Base-by-base conservation (phyloP, 2,113 vertebrate species). In the Prunella himalayana region DNA sequence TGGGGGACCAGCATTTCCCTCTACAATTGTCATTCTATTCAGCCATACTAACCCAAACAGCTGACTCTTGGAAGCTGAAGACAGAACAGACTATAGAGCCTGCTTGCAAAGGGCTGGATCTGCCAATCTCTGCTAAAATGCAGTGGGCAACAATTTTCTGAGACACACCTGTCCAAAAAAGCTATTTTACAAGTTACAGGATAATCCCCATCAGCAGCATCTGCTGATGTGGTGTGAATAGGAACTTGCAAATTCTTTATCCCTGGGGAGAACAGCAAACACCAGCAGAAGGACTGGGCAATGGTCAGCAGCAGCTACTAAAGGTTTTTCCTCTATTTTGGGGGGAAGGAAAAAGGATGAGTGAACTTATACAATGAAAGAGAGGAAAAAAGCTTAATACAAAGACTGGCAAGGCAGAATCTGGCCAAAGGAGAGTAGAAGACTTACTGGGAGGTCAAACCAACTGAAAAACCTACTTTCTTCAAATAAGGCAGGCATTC, bases 401-500 rank as follows among this genome's bases (percentile, higher is more conserved):
- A 85, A 76, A 93, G 87, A 63, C 50, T 70, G 71, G 24, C 71
- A 93, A 68, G 30, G 66, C 66, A 93, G 50, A 91, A 88, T 66
- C 9, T 59, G 68, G 85, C 83, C 82, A 83, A 63, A 88, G 39
- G 51, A 90, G 60, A 92, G 49, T 2, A 80, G 24, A 16, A 92
- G 82, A 53, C 42, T 60, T 75, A 59, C 42, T 66, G 31, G 24
- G 45, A 96, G 79, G 75, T 88, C 82, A 97, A 87, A 22, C 63
- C 87, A 80, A 66, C 82, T 73, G 75, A 90, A 93, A 86, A 92
- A 33, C n/a, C 51, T 63, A 33, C 0, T 2, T 83, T 93, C 69
- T 88, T 76, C 85, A 83, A 90, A 94, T 78, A 94, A 90, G 59
- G 79, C 88, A 92, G 44, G 51, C 13, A 63, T 83, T 94, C 87